Percentiles rank a stretch among this genome's conserved stretches.
phyloP scores from a whole-genome alignment of 2,888 invertebrate species.

The Candidula unifasciata region DNA sequence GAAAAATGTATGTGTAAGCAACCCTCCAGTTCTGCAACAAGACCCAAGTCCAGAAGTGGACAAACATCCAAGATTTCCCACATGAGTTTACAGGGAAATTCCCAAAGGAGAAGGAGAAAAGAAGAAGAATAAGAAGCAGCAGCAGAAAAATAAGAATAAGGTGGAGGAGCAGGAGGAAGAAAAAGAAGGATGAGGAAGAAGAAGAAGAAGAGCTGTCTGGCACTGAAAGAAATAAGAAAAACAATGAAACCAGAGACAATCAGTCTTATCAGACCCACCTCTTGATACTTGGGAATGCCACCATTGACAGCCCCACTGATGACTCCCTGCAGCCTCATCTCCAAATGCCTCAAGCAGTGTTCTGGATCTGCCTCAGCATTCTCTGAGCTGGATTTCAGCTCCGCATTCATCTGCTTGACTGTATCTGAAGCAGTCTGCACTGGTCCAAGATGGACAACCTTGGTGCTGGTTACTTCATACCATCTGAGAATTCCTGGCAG shows the following conservation, averaged over 20 bases:
- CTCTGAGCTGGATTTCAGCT: slow-evolving; percentile 84
- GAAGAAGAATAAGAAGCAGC: no score
- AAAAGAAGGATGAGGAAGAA: no score
- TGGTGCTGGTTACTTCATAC: slow-evolving; percentile 83
- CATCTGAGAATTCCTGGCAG: slow-evolving; percentile 76
- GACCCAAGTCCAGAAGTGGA: no score
- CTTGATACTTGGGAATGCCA: slow-evolving; percentile 76
- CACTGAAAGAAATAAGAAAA: background rate
- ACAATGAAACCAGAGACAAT: no score
- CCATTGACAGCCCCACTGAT: slow-evolving; percentile 76
- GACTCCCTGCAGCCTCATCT: slow-evolving; percentile 74
- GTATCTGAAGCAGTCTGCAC: slow-evolving; percentile 72
- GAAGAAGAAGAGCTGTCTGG: no score
- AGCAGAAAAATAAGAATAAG: no score
- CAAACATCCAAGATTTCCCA: no score
- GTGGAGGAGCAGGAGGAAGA: no score
- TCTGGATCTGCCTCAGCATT: slow-evolving; percentile 83
- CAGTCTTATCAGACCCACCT: slow-evolving; percentile 71
- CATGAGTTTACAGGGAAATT: no score
- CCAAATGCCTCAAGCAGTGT: slow-evolving; percentile 69
- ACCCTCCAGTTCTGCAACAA: no score
- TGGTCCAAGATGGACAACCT: slow-evolving; percentile 85
- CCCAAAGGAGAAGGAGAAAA: no score
- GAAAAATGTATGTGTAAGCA: no score
- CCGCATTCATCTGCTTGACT: slow-evolving; percentile 66